Conservation (phyloP, 2,113 vertebrate genomes). For the Pycnonotus jocosus region DNA sequence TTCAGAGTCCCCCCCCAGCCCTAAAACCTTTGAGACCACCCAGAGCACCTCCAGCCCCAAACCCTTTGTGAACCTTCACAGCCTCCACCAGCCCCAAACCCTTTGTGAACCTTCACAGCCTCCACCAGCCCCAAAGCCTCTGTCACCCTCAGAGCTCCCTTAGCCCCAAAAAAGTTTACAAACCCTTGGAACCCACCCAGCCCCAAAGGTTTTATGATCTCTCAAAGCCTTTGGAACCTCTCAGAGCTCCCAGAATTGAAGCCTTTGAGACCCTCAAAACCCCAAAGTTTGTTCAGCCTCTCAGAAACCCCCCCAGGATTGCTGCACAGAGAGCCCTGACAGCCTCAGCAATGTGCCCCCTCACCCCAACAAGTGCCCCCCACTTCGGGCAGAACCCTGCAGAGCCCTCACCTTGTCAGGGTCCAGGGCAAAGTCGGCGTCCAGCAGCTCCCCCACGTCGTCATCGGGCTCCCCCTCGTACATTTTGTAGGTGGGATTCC, state of each 20-base stretch:
- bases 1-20: background rate
- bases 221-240: background rate
- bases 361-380: fast-evolving
- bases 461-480: slow-evolving; percentile 93
- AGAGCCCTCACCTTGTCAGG: slow-evolving; percentile 85
- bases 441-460: slow-evolving; percentile 90
- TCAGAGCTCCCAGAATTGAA: background rate
- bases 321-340: background rate
- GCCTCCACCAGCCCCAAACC: background rate
- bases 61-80: background rate
- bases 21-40: background rate
- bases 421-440: slow-evolving; percentile 91
- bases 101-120: background rate
- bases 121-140: background rate
- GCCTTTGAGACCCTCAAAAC: background rate
- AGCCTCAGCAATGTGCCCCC: fast-evolving
- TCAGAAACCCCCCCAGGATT: background rate
- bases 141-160: fast-evolving
- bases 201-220: background rate
- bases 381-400: fast-evolving
- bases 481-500: slow-evolving; percentile 97
- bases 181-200: background rate
- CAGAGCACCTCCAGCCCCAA: background rate
- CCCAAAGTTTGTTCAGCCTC: background rate
- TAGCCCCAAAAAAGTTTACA: background rate